Evolutionary conservation across 2,888 invertebrate genomes (phyloP).

Genomic region (Dexiosoma caninum): DNA sequence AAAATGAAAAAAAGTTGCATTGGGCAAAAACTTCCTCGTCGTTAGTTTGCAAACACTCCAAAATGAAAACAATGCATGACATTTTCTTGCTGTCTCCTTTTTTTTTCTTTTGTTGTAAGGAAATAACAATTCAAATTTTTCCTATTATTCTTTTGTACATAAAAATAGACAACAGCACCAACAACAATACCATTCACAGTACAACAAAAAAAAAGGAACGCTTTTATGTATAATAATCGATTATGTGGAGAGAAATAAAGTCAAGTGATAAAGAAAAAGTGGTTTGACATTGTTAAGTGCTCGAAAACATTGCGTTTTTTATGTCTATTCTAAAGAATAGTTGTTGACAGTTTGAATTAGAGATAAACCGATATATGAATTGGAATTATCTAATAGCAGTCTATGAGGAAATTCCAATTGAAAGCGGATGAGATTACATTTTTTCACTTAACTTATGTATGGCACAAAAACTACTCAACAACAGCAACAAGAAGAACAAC

Average conservation of each 20-base stretch:
- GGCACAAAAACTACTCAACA: no score
- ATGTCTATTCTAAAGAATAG: neutral
- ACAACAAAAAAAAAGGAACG: slow-evolving; percentile 10
- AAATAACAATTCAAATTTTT: slow-evolving; percentile 51
- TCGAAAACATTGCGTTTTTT: slow-evolving; percentile 22
- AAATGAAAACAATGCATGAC: slow-evolving; percentile 58
- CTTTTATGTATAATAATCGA: slow-evolving; percentile 44
- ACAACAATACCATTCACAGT: slow-evolving; percentile 30
- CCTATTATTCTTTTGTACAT: slow-evolving; percentile 5
- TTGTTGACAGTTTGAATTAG: slow-evolving; percentile 6
- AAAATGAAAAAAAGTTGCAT: slow-evolving; percentile 36
- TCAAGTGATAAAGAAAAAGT: slow-evolving; percentile 55
- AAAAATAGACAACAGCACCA: slow-evolving; percentile 32
- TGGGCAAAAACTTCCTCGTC: slow-evolving; percentile 52
- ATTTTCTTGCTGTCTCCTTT: slow-evolving; percentile 19
- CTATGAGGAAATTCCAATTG: neutral
- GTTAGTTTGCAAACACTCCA: slow-evolving; percentile 47
- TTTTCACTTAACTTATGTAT: neutral
- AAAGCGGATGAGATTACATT: neutral
- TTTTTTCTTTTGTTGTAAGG: slow-evolving; percentile 42
- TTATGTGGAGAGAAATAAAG: slow-evolving; percentile 50
- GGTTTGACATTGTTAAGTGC: slow-evolving; percentile 51
- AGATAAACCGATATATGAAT: slow-evolving; percentile 33
- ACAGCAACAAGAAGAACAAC: no score
- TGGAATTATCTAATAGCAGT: slow-evolving; percentile 21